These are phyloP conservation scores for Procavia capensis DNA, from an alignment of 2,113 vertebrate genomes.

Conservation along the genomic window DNA sequence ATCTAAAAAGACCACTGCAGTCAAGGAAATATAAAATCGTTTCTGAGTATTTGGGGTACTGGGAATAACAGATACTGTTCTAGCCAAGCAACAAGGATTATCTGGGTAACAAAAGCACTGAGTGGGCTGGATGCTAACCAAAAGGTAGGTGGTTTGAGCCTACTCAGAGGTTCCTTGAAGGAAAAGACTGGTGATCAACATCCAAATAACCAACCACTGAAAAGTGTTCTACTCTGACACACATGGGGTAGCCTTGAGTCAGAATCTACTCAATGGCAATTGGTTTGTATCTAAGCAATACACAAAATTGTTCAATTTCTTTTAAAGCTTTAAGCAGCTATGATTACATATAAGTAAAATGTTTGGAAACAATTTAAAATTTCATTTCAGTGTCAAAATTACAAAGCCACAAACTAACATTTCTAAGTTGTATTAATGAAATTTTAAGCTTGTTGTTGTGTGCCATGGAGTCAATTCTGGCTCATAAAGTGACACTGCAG, in stretches of 20 bases:
- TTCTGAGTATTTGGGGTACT: background rate
- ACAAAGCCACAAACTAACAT: conserved; percentile 8
- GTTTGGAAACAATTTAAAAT: conserved; percentile 33
- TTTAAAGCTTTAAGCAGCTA: background rate
- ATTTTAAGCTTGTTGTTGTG: background rate
- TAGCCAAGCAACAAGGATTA: too few relatives aligned
- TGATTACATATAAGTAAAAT: background rate
- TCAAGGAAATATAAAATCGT: background rate
- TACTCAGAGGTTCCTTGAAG: too few relatives aligned
- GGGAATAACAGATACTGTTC: background rate
- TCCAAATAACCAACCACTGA: too few relatives aligned
- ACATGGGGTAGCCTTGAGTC: too few relatives aligned
- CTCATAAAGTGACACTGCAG: too few relatives aligned
- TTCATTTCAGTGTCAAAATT: conserved; percentile 16
- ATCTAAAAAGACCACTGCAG: background rate
- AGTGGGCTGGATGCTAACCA: too few relatives aligned
- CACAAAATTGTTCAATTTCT: background rate
- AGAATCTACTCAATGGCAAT: too few relatives aligned
- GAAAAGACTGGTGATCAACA: too few relatives aligned
- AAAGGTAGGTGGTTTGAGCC: too few relatives aligned
- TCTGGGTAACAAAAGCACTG: too few relatives aligned
- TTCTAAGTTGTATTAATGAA: background rate
- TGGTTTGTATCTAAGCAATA: background rate
- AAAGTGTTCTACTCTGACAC: too few relatives aligned
- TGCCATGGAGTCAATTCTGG: too few relatives aligned